Evolutionary conservation across 2,888 invertebrate genomes (phyloP), one percentile per base, ranked within the genome.

Genomic region (Orchesella flavescens): DNA sequence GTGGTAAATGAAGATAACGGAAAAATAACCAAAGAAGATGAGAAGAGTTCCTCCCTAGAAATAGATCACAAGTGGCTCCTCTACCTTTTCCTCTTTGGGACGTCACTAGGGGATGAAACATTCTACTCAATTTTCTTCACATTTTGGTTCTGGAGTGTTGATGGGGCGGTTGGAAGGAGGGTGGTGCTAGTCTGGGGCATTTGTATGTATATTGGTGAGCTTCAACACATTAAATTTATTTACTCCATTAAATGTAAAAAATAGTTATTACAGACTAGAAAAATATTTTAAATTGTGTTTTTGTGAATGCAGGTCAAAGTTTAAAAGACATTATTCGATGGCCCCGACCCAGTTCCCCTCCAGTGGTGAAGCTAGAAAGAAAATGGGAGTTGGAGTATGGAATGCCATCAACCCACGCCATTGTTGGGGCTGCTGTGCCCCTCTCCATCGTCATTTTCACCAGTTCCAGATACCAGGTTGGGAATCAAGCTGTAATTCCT

Each of bases 361-460:
- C 97, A 0, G 96, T 95, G 0, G 92, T 94, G 84, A 93, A 95
- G 88, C 90, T 97, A 61, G 97, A 97, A 90, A 93, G 93, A 65
- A 95, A 96, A 91, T 97, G 97, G 95, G 94, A 95, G 1, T 91
- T 95, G 88, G 97, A 97, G 90, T 97, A 96, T 91, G 97, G 97
- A 15, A 96, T 97, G 96, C 97, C 97, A 1, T 97, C 97, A 15
- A 97, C 97, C 0, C 97, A 97, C 90, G 96, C 97, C 9, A 96
- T 97, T 95, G 95, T 96, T 55, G 85, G 82, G 1, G 93, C 96
- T 17, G 94, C 95, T 0, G 95, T 97, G 88, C 97, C 97, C 55
- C 95, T 96, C 90, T 94, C 96, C 0, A 93, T 96, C 73, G 90
- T 97, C 76, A 91, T 95, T 79, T 95, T 94, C 89, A 96, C 96